phyloP scores from a whole-genome alignment of 2,113 vertebrate species.

The Danionella cerebrum region DNA sequence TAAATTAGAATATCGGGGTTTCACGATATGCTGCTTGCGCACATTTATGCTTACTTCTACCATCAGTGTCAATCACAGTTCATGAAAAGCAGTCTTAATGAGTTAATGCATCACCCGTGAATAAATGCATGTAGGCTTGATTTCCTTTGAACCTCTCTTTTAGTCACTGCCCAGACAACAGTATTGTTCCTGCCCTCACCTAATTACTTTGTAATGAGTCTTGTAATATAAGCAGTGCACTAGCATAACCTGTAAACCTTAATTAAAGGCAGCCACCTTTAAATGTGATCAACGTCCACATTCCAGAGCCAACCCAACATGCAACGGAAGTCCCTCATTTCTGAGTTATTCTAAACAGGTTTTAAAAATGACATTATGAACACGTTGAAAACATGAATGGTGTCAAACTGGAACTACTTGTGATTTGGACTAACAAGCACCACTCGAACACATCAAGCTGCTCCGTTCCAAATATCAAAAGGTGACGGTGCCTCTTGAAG shows the following conservation, averaged over 20 bases:
- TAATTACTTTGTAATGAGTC: constrained; percentile 64
- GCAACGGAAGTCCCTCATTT: too few species aligned
- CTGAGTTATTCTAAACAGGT: too few species aligned
- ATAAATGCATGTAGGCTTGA: constrained; percentile 20
- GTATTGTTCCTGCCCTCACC: constrained; percentile 54
- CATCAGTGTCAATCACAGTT: not conserved
- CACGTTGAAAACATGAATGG: too few species aligned
- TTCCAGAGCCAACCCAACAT: not conserved
- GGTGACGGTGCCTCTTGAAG: constrained; percentile 31
- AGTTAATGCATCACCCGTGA: not conserved
- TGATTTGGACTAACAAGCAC: too few species aligned
- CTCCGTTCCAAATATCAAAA: not conserved
- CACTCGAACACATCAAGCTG: not conserved
- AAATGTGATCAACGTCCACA: constrained; percentile 40
- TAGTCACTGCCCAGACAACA: constrained; percentile 58
- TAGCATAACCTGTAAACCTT: constrained; percentile 64
- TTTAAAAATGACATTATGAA: too few species aligned
- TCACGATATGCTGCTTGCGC: too few species aligned
- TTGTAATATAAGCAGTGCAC: constrained; percentile 59
- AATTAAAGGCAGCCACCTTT: constrained; percentile 64
- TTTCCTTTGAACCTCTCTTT: constrained; percentile 42
- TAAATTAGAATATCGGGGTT: too few species aligned
- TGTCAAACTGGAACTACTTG: too few species aligned
- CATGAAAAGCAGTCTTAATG: not conserved
- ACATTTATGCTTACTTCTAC: too few species aligned